Base-by-base conservation (phyloP, 2,888 invertebrate genomes). In the Amiota mariae region DNA sequence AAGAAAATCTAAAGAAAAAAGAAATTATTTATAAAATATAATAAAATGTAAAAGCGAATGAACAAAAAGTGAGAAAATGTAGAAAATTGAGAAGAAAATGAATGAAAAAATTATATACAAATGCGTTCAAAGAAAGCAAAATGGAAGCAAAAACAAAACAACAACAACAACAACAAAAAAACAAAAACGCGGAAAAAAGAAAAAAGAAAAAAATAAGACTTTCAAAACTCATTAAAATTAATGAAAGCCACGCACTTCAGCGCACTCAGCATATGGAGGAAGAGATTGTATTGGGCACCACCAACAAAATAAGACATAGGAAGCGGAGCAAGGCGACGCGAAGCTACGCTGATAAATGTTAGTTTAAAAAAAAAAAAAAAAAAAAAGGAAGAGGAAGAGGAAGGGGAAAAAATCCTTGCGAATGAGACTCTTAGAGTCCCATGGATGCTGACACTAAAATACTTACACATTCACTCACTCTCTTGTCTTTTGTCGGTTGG, bases 191-290 rank as follows among this genome's bases (percentile, higher is more conserved):
- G n/a, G 46, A 64, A 64, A 64, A 10, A 79, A 80, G 76, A 81
- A 81, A 83, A 80, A 81, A 83, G 46, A 10, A 79, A 80, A 80
- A 76, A 81, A 81, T 82, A 81, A 81, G 85, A 83, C 85, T 85
- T 85, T 85, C 81, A 81, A 84, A 83, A 83, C 83, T 83, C 83
- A 83, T 83, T 83, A 83, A 83, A 83, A 83, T 83, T 83, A 83
- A 83, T 85, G 85, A 83, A 85, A 83, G 81, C 85, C 81, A 85
- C 85, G 82, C 82, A 84, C 82, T 82, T 82, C 54, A 68, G 67
- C 51, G 67, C 78, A 82, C 71, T 73, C 51, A 72, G 71, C 68
- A 51, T 66, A 61, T 70, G 77, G 20, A 46, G 46, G n/a, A 1
- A 49, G 2, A 46, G 36, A 12, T n/a, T n/a, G n/a, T 51, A 20